These are phyloP conservation scores for Thalassophryne amazonica DNA, from an alignment of 2,797 vertebrate genomes.

Conservation along the genomic window DNA sequence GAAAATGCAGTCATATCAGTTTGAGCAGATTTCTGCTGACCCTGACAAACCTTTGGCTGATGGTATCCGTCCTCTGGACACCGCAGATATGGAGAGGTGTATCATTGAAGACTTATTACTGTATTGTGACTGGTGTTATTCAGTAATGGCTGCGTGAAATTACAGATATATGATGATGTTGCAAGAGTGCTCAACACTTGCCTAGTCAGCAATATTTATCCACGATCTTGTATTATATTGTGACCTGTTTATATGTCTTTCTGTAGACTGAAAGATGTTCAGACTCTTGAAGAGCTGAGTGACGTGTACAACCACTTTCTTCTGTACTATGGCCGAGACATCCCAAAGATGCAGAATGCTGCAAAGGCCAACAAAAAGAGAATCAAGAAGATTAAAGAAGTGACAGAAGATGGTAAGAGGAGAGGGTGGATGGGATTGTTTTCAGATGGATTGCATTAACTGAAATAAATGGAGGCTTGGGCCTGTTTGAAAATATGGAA, in stretches of 20 bases:
- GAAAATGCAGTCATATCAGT: constrained; percentile 98
- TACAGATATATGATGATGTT: background rate
- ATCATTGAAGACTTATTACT: background rate
- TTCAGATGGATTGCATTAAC: too few relatives aligned
- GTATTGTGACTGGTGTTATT: background rate
- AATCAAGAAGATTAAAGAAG: constrained; percentile 89
- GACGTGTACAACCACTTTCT: constrained; percentile 98
- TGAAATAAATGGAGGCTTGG: background rate
- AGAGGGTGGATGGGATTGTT: background rate
- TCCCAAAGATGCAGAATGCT: constrained; percentile 98
- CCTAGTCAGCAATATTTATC: background rate
- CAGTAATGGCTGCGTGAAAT: background rate
- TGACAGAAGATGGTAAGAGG: constrained; percentile 85
- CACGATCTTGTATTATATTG: background rate
- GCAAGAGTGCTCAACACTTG: background rate
- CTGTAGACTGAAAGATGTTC: constrained; percentile 92
- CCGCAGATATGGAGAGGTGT: constrained; percentile 94
- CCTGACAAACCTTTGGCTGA: constrained; percentile 97
- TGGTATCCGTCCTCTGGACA: constrained; percentile 94
- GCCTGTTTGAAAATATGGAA: background rate
- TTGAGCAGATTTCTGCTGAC: constrained; percentile 97
- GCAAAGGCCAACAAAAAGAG: constrained; percentile 89
- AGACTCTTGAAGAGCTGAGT: constrained; percentile 93
- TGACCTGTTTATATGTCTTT: background rate
- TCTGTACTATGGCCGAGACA: constrained; percentile 97